These are phyloP conservation scores for Calephelis perditalis DNA, from an alignment of 2,888 invertebrate species.

Conservation along the genomic window DNA sequence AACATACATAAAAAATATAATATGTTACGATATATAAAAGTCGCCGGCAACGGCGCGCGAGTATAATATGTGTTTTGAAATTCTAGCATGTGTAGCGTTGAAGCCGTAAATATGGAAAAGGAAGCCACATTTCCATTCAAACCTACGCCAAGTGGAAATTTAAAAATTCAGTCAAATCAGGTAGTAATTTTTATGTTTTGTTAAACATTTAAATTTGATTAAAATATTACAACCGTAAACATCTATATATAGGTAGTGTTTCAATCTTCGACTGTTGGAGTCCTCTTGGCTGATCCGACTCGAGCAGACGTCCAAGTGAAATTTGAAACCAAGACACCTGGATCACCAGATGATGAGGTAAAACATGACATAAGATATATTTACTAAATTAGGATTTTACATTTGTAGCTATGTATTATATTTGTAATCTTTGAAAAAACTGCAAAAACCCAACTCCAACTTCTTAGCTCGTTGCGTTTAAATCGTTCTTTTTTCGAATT, in stretches of 20 bases:
- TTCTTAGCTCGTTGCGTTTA: too few species aligned
- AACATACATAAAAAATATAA: background rate
- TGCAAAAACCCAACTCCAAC: too few species aligned
- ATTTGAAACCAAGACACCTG: slow-evolving; percentile 57
- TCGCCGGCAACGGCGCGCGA: background rate
- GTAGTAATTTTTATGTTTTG: slow-evolving; percentile 43
- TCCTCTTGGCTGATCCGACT: slow-evolving; percentile 81
- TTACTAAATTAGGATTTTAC: too few species aligned
- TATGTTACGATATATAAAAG: background rate
- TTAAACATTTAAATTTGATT: background rate
- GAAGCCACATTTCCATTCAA: slow-evolving; percentile 80
- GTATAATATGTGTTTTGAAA: slow-evolving; percentile 20
- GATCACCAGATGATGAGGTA: slow-evolving; percentile 44
- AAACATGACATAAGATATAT: too few species aligned
- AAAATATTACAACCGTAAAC: background rate
- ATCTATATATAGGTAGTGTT: slow-evolving; percentile 79
- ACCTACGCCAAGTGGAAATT: slow-evolving; percentile 82
- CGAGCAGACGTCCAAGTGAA: slow-evolving; percentile 81
- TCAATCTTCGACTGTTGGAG: slow-evolving; percentile 83
- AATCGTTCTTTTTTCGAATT: too few species aligned
- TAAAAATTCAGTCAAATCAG: slow-evolving; percentile 84
- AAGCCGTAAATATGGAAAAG: slow-evolving; percentile 42
- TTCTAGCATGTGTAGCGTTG: slow-evolving; percentile 50
- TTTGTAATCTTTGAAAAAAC: too few species aligned
- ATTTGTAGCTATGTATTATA: too few species aligned